phyloP scores from a whole-genome alignment of 1,140 invertebrate genomes.

The Sesamia nonagrioides region DNA sequence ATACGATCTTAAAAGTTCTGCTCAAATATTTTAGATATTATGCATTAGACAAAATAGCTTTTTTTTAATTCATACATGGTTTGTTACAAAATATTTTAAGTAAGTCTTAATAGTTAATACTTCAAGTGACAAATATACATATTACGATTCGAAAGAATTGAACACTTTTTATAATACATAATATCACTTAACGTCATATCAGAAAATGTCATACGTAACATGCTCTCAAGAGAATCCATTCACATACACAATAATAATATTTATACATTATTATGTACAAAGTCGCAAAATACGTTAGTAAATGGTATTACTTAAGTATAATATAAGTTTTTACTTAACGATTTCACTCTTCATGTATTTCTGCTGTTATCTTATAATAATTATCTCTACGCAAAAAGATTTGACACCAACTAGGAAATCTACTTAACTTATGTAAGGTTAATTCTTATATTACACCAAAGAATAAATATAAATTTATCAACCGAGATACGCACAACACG shows the following conservation, averaged over 20 bases:
- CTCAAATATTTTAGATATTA: constrained; percentile 54
- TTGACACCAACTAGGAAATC: constrained; percentile 26
- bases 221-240: constrained; percentile 25
- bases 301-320: constrained; percentile 16
- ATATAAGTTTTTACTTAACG: constrained; percentile 21
- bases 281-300: constrained; percentile 27
- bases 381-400: constrained; percentile 15
- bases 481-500: constrained; percentile 6
- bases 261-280: constrained; percentile 15
- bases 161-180: constrained; percentile 45
- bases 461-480: constrained; percentile 15
- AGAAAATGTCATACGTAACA: constrained; percentile 34
- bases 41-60: constrained; percentile 8
- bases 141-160: neutral
- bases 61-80: neutral
- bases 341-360: neutral
- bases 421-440: constrained; percentile 3
- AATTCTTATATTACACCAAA: constrained; percentile 18
- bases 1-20: constrained; percentile 62
- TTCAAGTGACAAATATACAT: constrained; percentile 17
- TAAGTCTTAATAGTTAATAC: constrained; percentile 48
- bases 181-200: constrained; percentile 37
- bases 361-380: constrained; percentile 7
- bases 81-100: constrained; percentile 38
- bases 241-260: constrained; percentile 35